Evolutionary conservation across 2,888 invertebrate genomes (phyloP), one percentile per base, ranked within the genome.

Genomic region (Noctua janthina): DNA sequence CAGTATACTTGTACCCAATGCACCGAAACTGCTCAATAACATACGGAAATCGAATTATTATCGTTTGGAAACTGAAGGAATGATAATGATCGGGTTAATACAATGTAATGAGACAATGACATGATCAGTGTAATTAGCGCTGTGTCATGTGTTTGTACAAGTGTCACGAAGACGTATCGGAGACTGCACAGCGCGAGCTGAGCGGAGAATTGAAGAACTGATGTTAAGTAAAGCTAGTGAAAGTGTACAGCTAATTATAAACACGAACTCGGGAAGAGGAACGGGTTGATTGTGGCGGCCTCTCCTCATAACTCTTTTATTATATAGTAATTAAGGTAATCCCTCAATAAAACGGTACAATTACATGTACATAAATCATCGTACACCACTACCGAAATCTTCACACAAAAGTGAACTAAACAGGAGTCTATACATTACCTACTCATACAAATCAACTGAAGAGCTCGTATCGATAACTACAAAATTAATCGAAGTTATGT

Each of bases 131-230:
- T 75, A 79, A 76, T 87, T 87, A 84, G 74, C 82, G 72, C 76
- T 82, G 54, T 75, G 79, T 81, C 81, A 76, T 67, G 64, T 87
- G 66, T 83, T 80, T 83, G 85, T 59, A 68, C 89, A 87, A 80
- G 89, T 89, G 88, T 66, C 29, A 78, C 43, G 29, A n/a, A n/a
- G 8, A 23, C 49, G 29, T 81, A n/a, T 20, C 51, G 59, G 64
- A 73, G 66, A 51, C 51, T 66, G 82, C 56, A 70, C 67, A 59
- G 78, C 10, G 51, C 51, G 51, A 35, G 54, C 83, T 8, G 49
- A 43, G 49, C 20, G 54, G 39, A 20, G 56, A 17, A 8, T 8
- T 20, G 67, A 39, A 2, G 8, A 39, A 43, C 23, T 56, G 11
- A 3, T n/a, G 49, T 4, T 23, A 20, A 81, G 15, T 1, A 0